Base-by-base conservation (phyloP, 1,140 invertebrate species). In the Drosophila prosaltans region DNA sequence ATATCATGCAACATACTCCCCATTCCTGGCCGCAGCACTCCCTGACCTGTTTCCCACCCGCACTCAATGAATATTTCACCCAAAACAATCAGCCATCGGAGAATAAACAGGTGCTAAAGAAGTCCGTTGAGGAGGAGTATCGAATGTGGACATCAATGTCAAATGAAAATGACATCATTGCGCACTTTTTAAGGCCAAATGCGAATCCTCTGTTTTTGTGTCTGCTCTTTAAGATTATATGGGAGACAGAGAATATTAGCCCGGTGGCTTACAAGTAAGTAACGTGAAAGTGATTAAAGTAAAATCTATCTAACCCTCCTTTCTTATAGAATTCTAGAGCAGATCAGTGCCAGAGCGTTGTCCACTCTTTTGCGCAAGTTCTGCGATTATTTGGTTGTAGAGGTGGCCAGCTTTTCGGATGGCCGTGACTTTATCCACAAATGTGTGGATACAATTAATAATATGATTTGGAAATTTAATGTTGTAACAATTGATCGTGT, bases 381-480 rank as follows among this genome's bases (percentile, higher is more conserved):
- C 91, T 98, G 97, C 89, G 98, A 99, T 93, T 99, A 97, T 92
- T 93, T 99, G 0, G 97, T 99, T 0, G 97, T 96, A 91, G 98
- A 99, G 91, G 97, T 99, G 90, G 96, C 96, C 0, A 97, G 96
- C 80, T 96, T 95, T 11, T 95, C 96, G 3, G 96, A 96, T 68
- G 96, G 96, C 2, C 94, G 95, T 63, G 93, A 93, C 24, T 96
- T 97, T 83, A 97, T 98, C 5, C 97, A 97, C 85, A 98, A 98
- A 92, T 97, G 97, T 82, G 97, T 98, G 2, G 98, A 99, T 81
- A 97, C 98, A 1, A 96, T 99, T 55, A 99, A 98, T 91, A 97
- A 98, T 78, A 97, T 99, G 94, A 98, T 99, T 57, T 99, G 98
- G 98, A 98, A 98, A 81, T 98, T 98, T 90, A 98, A 99, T 92